phyloP scores from a whole-genome alignment of 2,113 vertebrate genomes.

The Jaculus jaculus region DNA sequence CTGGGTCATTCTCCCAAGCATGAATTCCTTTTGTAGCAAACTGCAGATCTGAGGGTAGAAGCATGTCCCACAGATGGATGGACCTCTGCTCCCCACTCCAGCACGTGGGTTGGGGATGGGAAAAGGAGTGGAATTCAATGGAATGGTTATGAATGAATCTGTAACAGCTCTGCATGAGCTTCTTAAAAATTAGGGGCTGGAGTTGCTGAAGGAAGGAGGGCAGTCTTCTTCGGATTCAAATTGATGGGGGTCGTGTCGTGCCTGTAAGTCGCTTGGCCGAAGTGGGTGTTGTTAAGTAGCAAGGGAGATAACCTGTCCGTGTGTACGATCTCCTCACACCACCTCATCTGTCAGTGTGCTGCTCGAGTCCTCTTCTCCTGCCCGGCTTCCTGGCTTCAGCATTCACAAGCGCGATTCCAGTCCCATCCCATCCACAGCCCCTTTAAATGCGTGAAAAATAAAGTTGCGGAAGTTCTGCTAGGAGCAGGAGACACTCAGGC shows the following conservation, averaged over 20 bases:
- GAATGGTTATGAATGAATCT: background rate
- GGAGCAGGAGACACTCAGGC: background rate
- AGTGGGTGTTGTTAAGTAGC: slow-evolving; percentile 68
- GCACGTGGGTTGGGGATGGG: background rate
- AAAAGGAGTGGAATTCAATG: background rate
- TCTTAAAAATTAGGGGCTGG: slow-evolving; percentile 43
- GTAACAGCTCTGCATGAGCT: background rate
- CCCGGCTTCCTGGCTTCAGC: slow-evolving; percentile 11
- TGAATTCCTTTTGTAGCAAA: slow-evolving; percentile 33
- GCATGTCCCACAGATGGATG: background rate
- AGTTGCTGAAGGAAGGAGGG: background rate
- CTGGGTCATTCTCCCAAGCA: slow-evolving; percentile 34
- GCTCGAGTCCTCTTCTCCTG: slow-evolving; percentile 33
- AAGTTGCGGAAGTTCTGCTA: slow-evolving; percentile 6
- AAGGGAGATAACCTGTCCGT: slow-evolving; percentile 63
- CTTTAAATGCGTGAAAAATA: slow-evolving; percentile 37
- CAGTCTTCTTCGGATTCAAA: slow-evolving; percentile 53
- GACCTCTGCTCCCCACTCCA: background rate
- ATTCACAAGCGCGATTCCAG: fast-evolving
- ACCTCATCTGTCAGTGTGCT: slow-evolving; percentile 64
- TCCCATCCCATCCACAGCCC: background rate
- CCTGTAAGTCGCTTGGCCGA: slow-evolving; percentile 62
- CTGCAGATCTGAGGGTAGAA: background rate
- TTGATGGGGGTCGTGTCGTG: slow-evolving; percentile 57
- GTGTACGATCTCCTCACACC: slow-evolving; percentile 62